phyloP scores from a whole-genome alignment of 1,140 invertebrate species.

The Eriosoma lanigerum region DNA sequence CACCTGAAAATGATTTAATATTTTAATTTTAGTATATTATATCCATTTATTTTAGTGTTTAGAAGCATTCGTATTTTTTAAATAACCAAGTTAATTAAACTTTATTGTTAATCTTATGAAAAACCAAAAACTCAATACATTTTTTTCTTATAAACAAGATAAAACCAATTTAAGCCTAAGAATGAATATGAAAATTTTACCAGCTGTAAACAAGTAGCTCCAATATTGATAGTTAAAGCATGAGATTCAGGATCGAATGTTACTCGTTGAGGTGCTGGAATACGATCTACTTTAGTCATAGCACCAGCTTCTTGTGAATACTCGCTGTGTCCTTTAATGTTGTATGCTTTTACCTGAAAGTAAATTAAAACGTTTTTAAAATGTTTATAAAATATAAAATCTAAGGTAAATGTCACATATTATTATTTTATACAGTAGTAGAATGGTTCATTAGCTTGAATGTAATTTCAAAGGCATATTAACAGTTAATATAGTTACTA shows the following conservation, averaged over 20 bases:
- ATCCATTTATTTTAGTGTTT: no score
- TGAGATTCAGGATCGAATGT: constrained; percentile 77
- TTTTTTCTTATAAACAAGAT: no score
- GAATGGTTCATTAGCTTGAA: no score
- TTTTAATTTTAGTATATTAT: no score
- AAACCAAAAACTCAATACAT: no score
- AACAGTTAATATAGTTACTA: no score
- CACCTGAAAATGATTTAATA: constrained; percentile 51
- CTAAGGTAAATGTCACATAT: not conserved
- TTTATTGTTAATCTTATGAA: no score
- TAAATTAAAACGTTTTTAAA: constrained; percentile 42
- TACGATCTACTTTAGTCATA: constrained; percentile 79
- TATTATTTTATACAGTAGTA: no score
- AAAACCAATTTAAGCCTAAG: not conserved
- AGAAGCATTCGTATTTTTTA: no score
- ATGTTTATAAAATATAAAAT: not conserved
- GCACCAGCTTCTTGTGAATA: constrained; percentile 78
- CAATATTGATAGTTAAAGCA: constrained; percentile 74
- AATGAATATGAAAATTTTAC: constrained; percentile 57
- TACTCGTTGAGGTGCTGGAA: constrained; percentile 76
- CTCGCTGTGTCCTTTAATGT: constrained; percentile 79
- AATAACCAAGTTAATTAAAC: no score
- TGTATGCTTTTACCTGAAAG: constrained; percentile 76
- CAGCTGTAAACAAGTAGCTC: constrained; percentile 71
- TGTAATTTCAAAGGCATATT: not conserved